Conservation (phyloP, 2,113 vertebrate species). For the Ammodytes dubius region DNA sequence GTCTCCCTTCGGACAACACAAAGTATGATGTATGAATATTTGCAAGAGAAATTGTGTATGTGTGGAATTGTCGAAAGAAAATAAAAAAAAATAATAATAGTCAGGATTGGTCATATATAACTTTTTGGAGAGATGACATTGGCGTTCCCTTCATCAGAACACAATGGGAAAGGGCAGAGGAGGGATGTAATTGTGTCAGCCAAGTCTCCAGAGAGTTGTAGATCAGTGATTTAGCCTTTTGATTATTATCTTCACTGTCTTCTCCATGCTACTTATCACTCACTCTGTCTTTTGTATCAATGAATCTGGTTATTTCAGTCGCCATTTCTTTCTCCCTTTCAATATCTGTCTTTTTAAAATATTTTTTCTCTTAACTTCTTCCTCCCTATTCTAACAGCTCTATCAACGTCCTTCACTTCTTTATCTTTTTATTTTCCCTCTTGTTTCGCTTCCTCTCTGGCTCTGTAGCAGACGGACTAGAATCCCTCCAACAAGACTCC, state of each 20-base stretch:
- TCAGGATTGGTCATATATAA: conserved; percentile 24
- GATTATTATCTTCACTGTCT: conserved; percentile 59
- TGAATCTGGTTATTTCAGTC: conserved; percentile 62
- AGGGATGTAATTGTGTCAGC: conserved; percentile 49
- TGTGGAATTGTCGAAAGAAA: too few relatives aligned
- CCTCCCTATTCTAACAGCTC: not conserved
- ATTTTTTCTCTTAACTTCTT: not conserved
- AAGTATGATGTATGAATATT: too few relatives aligned
- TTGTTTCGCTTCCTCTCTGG: conserved; percentile 51
- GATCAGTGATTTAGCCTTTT: conserved; percentile 66
- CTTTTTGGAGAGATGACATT: conserved; percentile 30
- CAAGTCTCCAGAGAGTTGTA: conserved; percentile 55
- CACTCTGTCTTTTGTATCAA: conserved; percentile 70
- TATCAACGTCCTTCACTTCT: conserved; percentile 27
- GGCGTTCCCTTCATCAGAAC: conserved; percentile 26
- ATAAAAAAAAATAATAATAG: too few relatives aligned
- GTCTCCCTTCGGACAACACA: too few relatives aligned
- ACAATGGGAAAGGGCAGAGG: conserved; percentile 3
- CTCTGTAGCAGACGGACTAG: conserved; percentile 51
- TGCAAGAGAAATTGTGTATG: too few relatives aligned
- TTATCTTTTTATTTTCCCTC: conserved; percentile 7
- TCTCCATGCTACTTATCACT: conserved; percentile 68
- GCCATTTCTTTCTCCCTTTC: conserved; percentile 16
- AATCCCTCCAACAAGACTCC: conserved; percentile 73
- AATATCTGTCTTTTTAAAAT: conserved; percentile 5